Conservation (phyloP, 2,797 vertebrate genomes). For the Ispidina picta region DNA sequence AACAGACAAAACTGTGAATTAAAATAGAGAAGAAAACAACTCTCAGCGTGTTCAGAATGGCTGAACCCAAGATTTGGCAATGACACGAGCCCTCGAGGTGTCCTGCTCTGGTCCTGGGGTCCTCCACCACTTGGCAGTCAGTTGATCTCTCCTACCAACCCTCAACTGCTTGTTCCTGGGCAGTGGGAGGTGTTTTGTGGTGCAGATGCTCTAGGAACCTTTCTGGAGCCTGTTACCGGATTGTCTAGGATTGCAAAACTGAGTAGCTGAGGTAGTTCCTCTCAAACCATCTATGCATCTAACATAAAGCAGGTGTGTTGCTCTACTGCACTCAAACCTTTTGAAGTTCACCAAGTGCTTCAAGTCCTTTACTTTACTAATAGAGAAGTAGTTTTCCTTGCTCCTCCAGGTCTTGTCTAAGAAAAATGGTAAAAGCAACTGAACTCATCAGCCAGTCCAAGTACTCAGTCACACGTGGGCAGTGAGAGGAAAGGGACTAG, state of each 20-base stretch:
- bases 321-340: not conserved
- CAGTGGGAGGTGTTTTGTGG: not conserved
- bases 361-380: not conserved
- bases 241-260: not conserved
- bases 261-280: not conserved
- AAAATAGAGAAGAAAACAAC: rapidly evolving
- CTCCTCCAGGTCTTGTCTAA: not conserved
- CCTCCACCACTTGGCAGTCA: rapidly evolving
- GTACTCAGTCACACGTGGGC: not conserved
- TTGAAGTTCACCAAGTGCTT: not conserved
- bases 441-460: not conserved
- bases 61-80: rapidly evolving
- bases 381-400: not conserved
- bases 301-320: not conserved
- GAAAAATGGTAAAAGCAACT: not conserved
- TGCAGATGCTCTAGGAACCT: not conserved
- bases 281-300: not conserved
- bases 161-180: rapidly evolving
- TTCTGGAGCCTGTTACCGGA: rapidly evolving
- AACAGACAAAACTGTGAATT: not conserved
- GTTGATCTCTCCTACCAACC: not conserved
- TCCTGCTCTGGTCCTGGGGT: not conserved
- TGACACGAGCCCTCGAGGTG: rapidly evolving
- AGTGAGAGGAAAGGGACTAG: not conserved
- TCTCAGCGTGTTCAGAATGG: rapidly evolving